Evolutionary conservation across 30 jellyfish, hydroid and myxozoan species (phyloP).

Genomic region (Hydractinia symbiolongicarpus): DNA sequence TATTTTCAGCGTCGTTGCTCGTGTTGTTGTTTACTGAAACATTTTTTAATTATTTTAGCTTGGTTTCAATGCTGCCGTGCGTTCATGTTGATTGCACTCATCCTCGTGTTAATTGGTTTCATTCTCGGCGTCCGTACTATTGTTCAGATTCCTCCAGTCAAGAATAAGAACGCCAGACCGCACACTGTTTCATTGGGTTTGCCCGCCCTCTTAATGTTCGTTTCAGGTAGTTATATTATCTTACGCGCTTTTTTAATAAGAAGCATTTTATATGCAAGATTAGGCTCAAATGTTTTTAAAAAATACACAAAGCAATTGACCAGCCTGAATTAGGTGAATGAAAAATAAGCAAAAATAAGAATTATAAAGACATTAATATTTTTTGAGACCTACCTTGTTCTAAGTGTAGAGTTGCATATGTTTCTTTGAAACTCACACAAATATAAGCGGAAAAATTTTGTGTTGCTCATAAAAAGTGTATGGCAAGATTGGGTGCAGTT

Average conservation of each 20-base stretch:
- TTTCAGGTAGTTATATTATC: conserved; percentile 7
- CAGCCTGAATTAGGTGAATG: too few relatives aligned
- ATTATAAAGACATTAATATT: too few relatives aligned
- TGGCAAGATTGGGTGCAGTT: too few relatives aligned
- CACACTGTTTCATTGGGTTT: conserved; percentile 12
- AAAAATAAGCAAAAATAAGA: too few relatives aligned
- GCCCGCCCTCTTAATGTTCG: conserved; percentile 31
- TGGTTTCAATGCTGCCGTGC: conserved; percentile 32
- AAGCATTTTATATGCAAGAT: too few relatives aligned
- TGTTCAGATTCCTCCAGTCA: background rate
- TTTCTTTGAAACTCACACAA: too few relatives aligned
- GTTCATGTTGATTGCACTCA: conserved; percentile 13
- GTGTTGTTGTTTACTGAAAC: background rate
- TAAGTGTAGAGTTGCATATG: too few relatives aligned
- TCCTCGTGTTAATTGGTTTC: conserved; percentile 14
- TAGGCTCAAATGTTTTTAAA: too few relatives aligned
- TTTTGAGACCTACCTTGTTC: too few relatives aligned
- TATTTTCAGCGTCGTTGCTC: background rate
- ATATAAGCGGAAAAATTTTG: too few relatives aligned
- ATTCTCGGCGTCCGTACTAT: conserved; percentile 10
- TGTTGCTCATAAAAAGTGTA: too few relatives aligned
- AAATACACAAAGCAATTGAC: too few relatives aligned
- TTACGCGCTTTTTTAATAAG: background rate
- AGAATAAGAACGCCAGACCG: conserved; percentile 19
- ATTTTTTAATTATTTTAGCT: background rate